Evolutionary conservation across 2,113 vertebrate genomes (phyloP), one percentile per base, ranked within the genome.

Genomic region (Urocitellus parryii): DNA sequence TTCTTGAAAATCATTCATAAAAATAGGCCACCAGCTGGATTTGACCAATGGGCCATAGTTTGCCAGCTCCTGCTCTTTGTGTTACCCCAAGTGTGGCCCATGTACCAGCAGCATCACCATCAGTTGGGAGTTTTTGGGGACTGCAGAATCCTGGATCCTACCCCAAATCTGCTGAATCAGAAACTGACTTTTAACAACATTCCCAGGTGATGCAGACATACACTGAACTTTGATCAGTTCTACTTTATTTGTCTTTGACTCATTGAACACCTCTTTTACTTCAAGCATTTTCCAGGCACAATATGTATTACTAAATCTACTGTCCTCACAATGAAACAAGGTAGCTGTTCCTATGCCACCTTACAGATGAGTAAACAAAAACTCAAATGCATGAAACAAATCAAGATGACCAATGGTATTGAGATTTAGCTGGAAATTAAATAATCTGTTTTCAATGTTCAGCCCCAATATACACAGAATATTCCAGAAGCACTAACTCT

Each of bases 401-500:
- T 74, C 16, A 32, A 72, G 37, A 65, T 29, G 58, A 48, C 6
- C 76, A n/a, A 56, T 14, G 17, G 1, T 37, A 61, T 11, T 72
- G 86, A 83, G 25, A 77, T 65, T 61, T 78, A 63, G 42, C 70
- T 45, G 90, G 56, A 82, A 96, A 58, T 65, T 51, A 80, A 82
- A 42, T 68, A 65, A 82, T 17, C n/a, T 80, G 13, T 79, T 65
- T 56, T 48, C 81, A 58, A 93, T 78, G 87, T 18, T 92, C n/a
- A 56, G 58, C 48, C 94, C 63, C 68, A 4, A 96, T 94, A 83
- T n/a, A 88, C 27, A 22, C 27, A 39, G 51, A 72, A 34, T 74
- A 95, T 27, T 89, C 82, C 48, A 91, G 51, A 84, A 20, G 17
- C 20, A 53, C 29, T 45, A 56, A 85, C 34, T 82, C 87, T 95